phyloP scores from a whole-genome alignment of 2,888 invertebrate genomes.

The Formica aserva region DNA sequence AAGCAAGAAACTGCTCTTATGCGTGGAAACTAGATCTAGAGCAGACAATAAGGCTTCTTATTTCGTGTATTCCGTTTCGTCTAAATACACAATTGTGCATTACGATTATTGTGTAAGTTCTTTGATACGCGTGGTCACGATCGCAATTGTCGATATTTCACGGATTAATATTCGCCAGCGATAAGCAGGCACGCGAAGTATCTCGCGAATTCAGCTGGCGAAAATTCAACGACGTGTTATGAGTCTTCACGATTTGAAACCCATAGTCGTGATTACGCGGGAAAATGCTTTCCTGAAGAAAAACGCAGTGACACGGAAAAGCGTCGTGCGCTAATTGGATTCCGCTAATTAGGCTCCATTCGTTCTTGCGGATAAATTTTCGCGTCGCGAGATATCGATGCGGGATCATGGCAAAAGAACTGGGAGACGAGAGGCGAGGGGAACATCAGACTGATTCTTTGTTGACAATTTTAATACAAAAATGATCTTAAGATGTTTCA shows the following conservation, averaged over 20 bases:
- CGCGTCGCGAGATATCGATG: constrained; percentile 42
- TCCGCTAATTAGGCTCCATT: constrained; percentile 63
- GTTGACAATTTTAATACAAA: constrained; percentile 17
- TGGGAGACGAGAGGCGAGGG: background rate
- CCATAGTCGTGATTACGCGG: background rate
- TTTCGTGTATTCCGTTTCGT: background rate
- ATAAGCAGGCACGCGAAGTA: constrained; percentile 33
- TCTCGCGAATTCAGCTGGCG: constrained; percentile 45
- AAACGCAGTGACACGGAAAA: constrained; percentile 40
- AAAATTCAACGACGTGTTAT: constrained; percentile 44
- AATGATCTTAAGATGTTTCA: background rate
- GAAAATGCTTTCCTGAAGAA: background rate
- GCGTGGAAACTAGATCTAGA: background rate
- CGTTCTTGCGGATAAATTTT: constrained; percentile 45
- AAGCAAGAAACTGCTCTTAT: background rate
- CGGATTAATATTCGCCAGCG: constrained; percentile 61
- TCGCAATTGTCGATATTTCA: constrained; percentile 63
- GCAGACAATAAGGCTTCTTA: background rate
- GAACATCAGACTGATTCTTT: constrained; percentile 3
- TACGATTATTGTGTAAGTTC: constrained; percentile 60
- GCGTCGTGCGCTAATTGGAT: constrained; percentile 64
- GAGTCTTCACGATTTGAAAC: constrained; percentile 21
- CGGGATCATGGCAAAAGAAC: constrained; percentile 5
- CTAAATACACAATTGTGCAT: constrained; percentile 21
- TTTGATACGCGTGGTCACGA: constrained; percentile 38